Base-by-base conservation (phyloP, 2,888 invertebrate genomes). In the Philereme transversata region DNA sequence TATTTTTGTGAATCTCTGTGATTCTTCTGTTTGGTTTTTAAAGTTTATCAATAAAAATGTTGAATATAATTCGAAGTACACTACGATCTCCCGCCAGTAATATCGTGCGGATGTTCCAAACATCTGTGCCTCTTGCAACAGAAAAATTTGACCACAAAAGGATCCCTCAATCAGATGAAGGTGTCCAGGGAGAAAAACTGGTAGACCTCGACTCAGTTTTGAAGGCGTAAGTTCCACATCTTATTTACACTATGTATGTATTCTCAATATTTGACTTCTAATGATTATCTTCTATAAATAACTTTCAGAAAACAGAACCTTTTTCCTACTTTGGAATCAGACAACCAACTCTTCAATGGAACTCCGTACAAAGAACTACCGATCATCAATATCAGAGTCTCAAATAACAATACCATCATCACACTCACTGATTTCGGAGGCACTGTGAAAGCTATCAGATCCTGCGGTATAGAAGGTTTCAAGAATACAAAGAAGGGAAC, bases 401-500 rank as follows among this genome's bases (percentile, higher is more conserved):
- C 96, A 7, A 94, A 94, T 62, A 99, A 99, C 89, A 99, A 99
- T 84, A 98, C 99, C 7, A 95, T 98, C 59, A 93, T 99, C 60
- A 93, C 93, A 7, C 81, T 98, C 44, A 95, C 96, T 0, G 95
- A 97, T 84, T 78, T 90, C 62, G 93, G 93, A 81, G 97, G 97
- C 85, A 84, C 74, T 52, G 84, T 88, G 0, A 93, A 95, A 75
- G 71, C 96, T 7, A 93, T 95, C 22, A 89, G 95, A 44, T 96
- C 97, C 0, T 96, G 97, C 88, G 98, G 99, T 0, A 93, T 96
- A 73, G 99, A 99, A 83, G 99, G 99, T 5, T 99, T 98, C 79
- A 98, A 98, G 87, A 97, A 99, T 84, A 95, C 98, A 0, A 95
- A 96, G 72, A 99, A 99, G 87, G 99, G 99, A 65, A 99, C 99